Evolutionary conservation across 2,888 invertebrate genomes (phyloP), one percentile per base, ranked within the genome.

Genomic region (Heteromurus nitidus): DNA sequence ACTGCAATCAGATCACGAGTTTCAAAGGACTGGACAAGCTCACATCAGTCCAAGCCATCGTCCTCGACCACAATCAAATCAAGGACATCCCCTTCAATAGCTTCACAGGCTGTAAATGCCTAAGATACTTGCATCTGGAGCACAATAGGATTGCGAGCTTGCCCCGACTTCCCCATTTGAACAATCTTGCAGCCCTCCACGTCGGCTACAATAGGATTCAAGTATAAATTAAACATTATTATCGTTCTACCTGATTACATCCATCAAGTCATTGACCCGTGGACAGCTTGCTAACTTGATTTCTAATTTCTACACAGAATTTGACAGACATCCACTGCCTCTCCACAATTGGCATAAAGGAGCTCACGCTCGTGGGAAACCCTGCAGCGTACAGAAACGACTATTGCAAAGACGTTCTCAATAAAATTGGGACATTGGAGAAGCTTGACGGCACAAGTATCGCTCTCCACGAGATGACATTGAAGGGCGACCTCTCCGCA

Each of bases 171-270:
- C 86, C 87, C 2, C 84, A 87, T 73, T 62, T 87, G 5, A 81
- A 80, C n/a, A 85, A 84, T 60, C 69, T 87, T 11, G 81, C 80
- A 9, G 67, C 82, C 3, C 47, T 87, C 13, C 84, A 85, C 55
- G 60, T 87, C 26, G 84, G 85, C n/a, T 85, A 85, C 67, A 87
- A 87, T 74, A 81, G 84, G 80, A 86, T 87, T 42, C 86, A 87
- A 75, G 86, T 85, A n/a, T 13, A 13, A 26, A 53, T 47, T 20
- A 22, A 47, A 9, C n/a, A n/a, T n/a, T n/a, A n/a, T n/a, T n/a
- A n/a, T n/a, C n/a, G n/a, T n/a, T n/a, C n/a, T n/a, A n/a, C n/a
- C n/a, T n/a, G n/a, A n/a, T n/a, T n/a, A n/a, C n/a, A n/a, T n/a
- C n/a, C n/a, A n/a, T n/a, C n/a, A n/a, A n/a, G n/a, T n/a, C n/a